Conservation (phyloP, 2,888 invertebrate species). For the Eupithecia subfuscata region DNA sequence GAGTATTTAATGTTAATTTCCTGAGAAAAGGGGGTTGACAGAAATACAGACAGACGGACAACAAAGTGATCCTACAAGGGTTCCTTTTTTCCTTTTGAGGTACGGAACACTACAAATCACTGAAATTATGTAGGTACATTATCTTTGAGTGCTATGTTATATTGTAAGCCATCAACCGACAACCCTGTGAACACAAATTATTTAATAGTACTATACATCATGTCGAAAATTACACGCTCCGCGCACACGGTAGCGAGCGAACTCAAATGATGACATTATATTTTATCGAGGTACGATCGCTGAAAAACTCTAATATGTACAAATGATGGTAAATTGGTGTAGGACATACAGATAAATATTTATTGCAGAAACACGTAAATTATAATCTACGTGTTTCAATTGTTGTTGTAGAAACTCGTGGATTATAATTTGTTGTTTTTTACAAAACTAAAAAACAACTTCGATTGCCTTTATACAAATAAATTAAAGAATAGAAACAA, state of each 20-base stretch:
- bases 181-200: neutral
- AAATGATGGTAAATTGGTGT: conserved; percentile 3
- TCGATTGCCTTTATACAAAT: no score
- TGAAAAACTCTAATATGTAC: conserved; percentile 8
- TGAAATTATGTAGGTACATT: neutral
- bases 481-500: no score
- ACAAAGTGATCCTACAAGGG: no score
- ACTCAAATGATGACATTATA: conserved; percentile 24
- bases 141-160: neutral
- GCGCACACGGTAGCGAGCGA: conserved; percentile 15
- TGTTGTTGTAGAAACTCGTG: no score
- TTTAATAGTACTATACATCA: conserved; percentile 14
- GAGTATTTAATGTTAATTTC: no score
- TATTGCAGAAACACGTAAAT: neutral
- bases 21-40: no score
- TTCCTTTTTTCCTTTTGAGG: no score
- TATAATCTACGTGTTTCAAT: no score
- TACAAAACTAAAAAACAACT: no score
- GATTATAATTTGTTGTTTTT: no score
- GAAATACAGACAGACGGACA: no score
- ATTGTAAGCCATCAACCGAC: neutral
- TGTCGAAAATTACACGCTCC: conserved; percentile 19
- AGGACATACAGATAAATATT: neutral
- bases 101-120: no score
- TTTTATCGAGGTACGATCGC: neutral